Conservation (phyloP, 2,888 invertebrate genomes). For the Microplitis manilae region DNA sequence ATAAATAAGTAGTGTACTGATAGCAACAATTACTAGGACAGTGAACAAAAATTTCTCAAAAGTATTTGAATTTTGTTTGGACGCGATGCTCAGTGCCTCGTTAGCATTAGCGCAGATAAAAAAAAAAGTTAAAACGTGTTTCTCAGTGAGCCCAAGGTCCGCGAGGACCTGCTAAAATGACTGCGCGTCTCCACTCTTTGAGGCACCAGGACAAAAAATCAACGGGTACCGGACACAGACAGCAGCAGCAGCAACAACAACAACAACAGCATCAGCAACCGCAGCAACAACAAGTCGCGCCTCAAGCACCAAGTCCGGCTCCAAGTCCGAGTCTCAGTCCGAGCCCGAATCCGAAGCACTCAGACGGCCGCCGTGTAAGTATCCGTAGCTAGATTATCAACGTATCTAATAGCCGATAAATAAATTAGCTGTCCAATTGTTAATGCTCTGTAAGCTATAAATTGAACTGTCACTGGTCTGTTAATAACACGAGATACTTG, state of each 20-base stretch:
- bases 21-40: background rate
- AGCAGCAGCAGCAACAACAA: conserved; percentile 57
- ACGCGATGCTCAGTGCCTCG: conserved; percentile 67
- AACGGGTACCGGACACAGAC: conserved; percentile 54
- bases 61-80: conserved; percentile 28
- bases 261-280: conserved; percentile 49
- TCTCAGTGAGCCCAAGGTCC: conserved; percentile 57
- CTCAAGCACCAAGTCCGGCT: conserved; percentile 60
- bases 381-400: background rate
- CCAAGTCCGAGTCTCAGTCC: conserved; percentile 66
- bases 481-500: background rate
- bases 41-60: background rate
- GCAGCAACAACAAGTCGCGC: conserved; percentile 51
- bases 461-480: background rate
- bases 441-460: background rate
- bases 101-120: conserved; percentile 53
- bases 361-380: conserved; percentile 70
- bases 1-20: background rate
- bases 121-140: conserved; percentile 64
- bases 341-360: conserved; percentile 68
- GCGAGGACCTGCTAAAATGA: conserved; percentile 69
- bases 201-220: conserved; percentile 69
- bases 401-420: background rate
- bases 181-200: conserved; percentile 70
- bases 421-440: background rate